Evolutionary conservation across 1,140 invertebrate species (phyloP).

Genomic region (Aplysia californica): DNA sequence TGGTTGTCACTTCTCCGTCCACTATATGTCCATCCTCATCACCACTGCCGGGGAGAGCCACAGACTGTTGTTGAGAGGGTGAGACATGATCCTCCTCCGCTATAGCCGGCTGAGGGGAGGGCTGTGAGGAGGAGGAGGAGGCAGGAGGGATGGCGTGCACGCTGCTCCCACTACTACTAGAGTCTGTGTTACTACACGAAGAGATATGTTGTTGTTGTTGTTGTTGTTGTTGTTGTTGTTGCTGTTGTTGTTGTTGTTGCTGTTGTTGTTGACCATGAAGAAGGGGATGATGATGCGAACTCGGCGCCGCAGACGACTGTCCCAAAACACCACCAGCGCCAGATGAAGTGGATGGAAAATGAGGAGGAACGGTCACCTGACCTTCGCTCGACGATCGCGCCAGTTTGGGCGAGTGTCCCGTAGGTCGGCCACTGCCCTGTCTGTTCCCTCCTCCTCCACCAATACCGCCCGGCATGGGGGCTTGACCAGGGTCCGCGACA

Average conservation of each 20-base stretch:
- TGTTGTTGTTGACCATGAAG: not conserved
- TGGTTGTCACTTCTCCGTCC: not conserved
- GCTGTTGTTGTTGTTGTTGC: not conserved
- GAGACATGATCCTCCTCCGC: not conserved
- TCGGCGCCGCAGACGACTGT: no score
- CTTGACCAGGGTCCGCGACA: no score
- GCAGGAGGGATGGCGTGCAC: no score
- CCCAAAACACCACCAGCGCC: no score
- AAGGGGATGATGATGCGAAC: no score
- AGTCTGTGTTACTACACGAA: no score
- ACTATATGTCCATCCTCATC: not conserved
- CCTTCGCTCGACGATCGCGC: constrained; percentile 19
- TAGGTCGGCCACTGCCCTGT: not conserved
- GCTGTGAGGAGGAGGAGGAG: no score
- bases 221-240: no score
- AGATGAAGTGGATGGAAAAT: no score
- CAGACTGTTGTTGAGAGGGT: not conserved
- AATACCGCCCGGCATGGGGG: not conserved
- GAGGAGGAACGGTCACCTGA: not conserved
- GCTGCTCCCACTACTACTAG: no score
- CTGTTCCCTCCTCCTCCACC: not conserved
- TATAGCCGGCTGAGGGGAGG: not conserved
- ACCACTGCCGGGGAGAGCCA: not conserved
- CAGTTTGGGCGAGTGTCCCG: not conserved
- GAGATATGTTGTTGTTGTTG: no score